A percentile compares a stretch with the other conserved stretches of the same genome.
Conservation (phyloP, 92 coral and sea anemone genomes). For the Actinernus sp. region DNA sequence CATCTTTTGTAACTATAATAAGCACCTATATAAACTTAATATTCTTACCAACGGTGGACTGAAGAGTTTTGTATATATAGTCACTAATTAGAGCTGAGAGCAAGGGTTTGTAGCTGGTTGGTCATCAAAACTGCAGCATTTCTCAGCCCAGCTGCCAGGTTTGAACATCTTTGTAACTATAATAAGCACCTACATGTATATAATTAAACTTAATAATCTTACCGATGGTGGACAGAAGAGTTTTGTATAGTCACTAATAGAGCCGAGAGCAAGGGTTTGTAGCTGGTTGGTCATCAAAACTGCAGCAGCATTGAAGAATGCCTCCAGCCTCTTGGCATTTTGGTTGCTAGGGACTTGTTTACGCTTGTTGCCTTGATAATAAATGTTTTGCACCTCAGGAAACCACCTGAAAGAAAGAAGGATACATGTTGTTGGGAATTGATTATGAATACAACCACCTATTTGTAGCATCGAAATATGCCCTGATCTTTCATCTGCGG, state of each 20-base stretch:
- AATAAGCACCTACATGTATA: too few species aligned
- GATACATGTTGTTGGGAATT: not conserved
- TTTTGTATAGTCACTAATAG: slow-evolving; percentile 90
- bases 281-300: slow-evolving; percentile 98
- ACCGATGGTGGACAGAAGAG: slow-evolving; percentile 97
- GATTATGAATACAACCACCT: too few species aligned
- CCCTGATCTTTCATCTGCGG: too few species aligned
- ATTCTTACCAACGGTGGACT: slow-evolving; percentile 96
- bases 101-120: slow-evolving; percentile 94
- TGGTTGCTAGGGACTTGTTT: slow-evolving; percentile 99
- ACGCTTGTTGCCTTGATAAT: slow-evolving; percentile 99
- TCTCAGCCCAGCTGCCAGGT: too few species aligned
- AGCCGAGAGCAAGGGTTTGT: slow-evolving; percentile 90
- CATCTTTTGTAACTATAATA: too few species aligned
- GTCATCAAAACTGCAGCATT: slow-evolving; percentile 99
- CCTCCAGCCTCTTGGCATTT: slow-evolving; percentile 93
- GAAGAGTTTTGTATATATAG: slow-evolving; percentile 89
- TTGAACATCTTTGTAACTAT: too few species aligned
- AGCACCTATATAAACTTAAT: too few species aligned
- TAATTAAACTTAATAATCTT: too few species aligned
- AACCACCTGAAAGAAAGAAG: slow-evolving; percentile 77
- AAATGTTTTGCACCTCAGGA: slow-evolving; percentile 99
- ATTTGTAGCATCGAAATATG: too few species aligned
- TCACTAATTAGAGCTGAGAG: slow-evolving; percentile 86
- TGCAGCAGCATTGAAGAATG: slow-evolving; percentile 98